Evolutionary conservation across 64 coral and sea anemone species (phyloP), one percentile per base, ranked within the genome.

Genomic region (Orbicella faveolata): DNA sequence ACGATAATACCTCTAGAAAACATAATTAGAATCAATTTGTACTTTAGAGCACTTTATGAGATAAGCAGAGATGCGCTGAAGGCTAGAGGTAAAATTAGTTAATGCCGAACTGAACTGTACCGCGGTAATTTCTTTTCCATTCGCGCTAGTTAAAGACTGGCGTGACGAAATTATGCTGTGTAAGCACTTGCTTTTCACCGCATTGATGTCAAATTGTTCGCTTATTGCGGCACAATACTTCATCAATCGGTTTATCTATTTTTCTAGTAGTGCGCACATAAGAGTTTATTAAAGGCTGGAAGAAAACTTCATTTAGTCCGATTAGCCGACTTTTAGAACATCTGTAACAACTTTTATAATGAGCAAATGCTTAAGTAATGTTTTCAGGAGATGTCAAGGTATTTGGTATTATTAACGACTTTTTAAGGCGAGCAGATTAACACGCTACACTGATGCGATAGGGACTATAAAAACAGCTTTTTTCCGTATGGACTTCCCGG

Each of bases 321-420:
- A 55, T 78, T 89, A 65, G 64, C 57, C 55, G 55, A 59, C 53
- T 36, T 53, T 34, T n/a, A 20, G 51, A 80, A 89, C 92, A 94
- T 94, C 80, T 94, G 87, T 83, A 94, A 89, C 73, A 94, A 94
- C 92, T 94, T 94, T 94, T 51, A 25, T 94, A 94, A 94, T 94
- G 87, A 89, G 33, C 48, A 84, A 75, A 94, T 84, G 84, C 68
- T 63, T 16, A 20, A 39, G 53, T 94, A 94, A 94, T 94, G 89
- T 76, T 94, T 85, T 94, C 92, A 94, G 36, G 88, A 94, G 52
- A 94, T 89, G 92, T 94, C 92, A 89, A 55, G 62, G 75, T 84
- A 67, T 92, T 44, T 86, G 79, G 36, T 44, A 37, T 73, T 85
- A 85, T 85, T 85, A 85, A 85, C 82, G 36, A 70, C 82, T 73